phyloP scores from a whole-genome alignment of 2,797 vertebrate genomes.

The Coregonus ussuriensis region DNA sequence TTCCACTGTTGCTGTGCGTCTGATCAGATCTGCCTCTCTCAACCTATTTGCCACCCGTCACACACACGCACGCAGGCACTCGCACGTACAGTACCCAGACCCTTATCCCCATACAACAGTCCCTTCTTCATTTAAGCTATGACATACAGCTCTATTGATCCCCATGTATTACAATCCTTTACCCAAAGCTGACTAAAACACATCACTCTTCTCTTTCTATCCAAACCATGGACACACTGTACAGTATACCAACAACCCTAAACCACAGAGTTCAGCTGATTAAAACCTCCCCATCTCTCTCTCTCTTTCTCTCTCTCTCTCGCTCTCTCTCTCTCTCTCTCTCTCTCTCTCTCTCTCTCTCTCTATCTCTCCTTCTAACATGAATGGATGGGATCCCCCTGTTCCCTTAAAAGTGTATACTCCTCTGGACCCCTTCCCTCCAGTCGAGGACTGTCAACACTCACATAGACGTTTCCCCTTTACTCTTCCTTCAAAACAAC shows the following conservation, averaged over 20 bases:
- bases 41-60: constrained; percentile 74
- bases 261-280: background rate
- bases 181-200: background rate
- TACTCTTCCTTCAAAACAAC: background rate
- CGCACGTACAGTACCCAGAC: constrained; percentile 8
- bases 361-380: constrained; percentile 45
- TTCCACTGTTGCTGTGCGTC: constrained; percentile 81
- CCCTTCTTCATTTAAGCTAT: background rate
- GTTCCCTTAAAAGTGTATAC: constrained; percentile 66
- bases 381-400: constrained; percentile 50
- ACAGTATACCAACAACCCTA: background rate
- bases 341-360: background rate
- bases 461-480: constrained; percentile 9
- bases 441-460: constrained; percentile 66
- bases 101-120: constrained; percentile 1
- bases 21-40: constrained; percentile 80
- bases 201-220: background rate
- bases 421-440: constrained; percentile 77
- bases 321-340: too few species aligned
- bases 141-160: constrained; percentile 4
- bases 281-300: background rate
- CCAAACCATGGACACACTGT: background rate
- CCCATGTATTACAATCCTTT: background rate
- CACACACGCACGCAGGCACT: constrained; percentile 38
- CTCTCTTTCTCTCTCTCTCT: background rate